phyloP scores from a whole-genome alignment of 2,113 vertebrate genomes.

The Chloroceryle aenea region DNA sequence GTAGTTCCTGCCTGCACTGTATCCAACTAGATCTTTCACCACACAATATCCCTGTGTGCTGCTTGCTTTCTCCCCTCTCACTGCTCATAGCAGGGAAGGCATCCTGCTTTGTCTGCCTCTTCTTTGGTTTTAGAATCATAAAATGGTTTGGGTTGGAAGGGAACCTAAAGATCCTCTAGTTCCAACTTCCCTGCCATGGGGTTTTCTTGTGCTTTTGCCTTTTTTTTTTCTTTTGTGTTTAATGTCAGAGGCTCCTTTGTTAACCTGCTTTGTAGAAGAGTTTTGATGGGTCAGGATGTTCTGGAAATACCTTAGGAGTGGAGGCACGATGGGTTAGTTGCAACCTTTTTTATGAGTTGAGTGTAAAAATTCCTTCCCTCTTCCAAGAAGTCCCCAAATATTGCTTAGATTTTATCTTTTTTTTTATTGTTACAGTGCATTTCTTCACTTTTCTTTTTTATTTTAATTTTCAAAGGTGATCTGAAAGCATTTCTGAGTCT shows the following conservation, averaged over 20 bases:
- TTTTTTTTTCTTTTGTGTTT: background rate
- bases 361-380: background rate
- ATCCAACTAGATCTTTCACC: background rate
- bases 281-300: background rate
- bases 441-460: background rate
- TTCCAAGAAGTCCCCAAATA: background rate
- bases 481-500: background rate
- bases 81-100: background rate
- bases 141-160: too few relatives aligned
- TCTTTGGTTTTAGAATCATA: background rate
- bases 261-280: background rate
- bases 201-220: background rate
- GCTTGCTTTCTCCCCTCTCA: background rate
- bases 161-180: too few relatives aligned
- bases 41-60: fast-evolving
- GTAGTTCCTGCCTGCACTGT: background rate
- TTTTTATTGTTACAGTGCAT: background rate
- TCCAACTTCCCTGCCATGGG: too few relatives aligned
- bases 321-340: fast-evolving
- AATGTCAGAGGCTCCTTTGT: background rate
- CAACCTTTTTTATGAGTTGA: background rate
- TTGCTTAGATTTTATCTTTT: background rate
- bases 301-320: background rate
- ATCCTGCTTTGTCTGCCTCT: background rate
- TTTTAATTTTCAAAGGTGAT: background rate